Percentiles rank a stretch among this genome's conserved stretches.
These are phyloP conservation scores for Idris sp. DNA, from an alignment of 1,140 invertebrate species.

Conservation along the genomic window DNA sequence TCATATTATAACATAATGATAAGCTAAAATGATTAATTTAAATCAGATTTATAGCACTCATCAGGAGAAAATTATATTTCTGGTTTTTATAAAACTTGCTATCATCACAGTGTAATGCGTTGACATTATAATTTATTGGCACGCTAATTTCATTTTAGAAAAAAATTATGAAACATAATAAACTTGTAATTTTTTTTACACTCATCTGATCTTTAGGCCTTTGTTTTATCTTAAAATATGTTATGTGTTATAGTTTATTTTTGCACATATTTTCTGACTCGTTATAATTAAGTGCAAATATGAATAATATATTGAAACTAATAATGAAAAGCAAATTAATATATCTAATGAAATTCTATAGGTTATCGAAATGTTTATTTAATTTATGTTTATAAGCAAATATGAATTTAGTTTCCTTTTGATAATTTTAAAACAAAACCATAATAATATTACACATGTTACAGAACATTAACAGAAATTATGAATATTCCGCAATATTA, in stretches of 20 bases:
- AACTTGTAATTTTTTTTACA: background rate
- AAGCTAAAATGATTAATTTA: slow-evolving; percentile 13
- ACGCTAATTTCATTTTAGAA: slow-evolving; percentile 24
- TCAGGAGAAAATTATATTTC: too few species aligned
- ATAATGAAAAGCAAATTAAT: slow-evolving; percentile 8
- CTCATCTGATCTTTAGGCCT: slow-evolving; percentile 24
- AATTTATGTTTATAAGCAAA: slow-evolving; percentile 10
- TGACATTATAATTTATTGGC: slow-evolving; percentile 24
- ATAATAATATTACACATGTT: too few species aligned
- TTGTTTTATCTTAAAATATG: slow-evolving; percentile 23
- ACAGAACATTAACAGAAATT: too few species aligned
- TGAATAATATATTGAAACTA: background rate
- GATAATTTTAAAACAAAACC: background rate
- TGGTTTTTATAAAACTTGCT: too few species aligned
- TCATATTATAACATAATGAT: too few species aligned
- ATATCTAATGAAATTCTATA: background rate
- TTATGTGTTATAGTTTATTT: slow-evolving; percentile 3
- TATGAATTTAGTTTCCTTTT: slow-evolving; percentile 2
- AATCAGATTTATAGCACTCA: slow-evolving; percentile 4
- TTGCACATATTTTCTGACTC: slow-evolving; percentile 5
- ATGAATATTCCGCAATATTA: too few species aligned
- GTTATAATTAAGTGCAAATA: slow-evolving; percentile 10
- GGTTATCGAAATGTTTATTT: slow-evolving; percentile 11
- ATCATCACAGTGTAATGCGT: slow-evolving; percentile 15
- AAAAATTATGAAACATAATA: slow-evolving; percentile 26